phyloP scores from a whole-genome alignment of 2,113 vertebrate genomes.

The Aleadryas rufinucha region DNA sequence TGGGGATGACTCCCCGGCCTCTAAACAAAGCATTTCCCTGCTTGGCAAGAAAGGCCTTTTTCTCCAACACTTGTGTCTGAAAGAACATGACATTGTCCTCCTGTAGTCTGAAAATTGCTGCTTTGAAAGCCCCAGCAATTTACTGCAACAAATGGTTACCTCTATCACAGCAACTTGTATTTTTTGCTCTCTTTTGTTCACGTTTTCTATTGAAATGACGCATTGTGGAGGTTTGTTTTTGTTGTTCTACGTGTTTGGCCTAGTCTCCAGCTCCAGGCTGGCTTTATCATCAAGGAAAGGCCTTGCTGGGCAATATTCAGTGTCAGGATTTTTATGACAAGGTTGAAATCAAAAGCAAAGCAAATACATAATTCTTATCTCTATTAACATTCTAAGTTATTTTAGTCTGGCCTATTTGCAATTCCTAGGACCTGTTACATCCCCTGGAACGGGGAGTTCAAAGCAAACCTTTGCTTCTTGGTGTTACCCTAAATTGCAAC shows the following conservation, averaged over 20 bases:
- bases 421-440: neutral
- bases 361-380: neutral
- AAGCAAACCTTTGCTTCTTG: neutral
- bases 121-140: conserved; percentile 3
- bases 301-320: neutral
- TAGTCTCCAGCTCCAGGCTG: neutral
- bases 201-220: neutral
- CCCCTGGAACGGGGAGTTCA: neutral
- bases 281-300: neutral
- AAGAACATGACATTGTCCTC: neutral
- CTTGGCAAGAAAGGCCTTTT: neutral
- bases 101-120: neutral
- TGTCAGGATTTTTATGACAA: neutral
- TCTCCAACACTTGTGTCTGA: neutral
- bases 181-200: neutral
- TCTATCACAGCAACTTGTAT: neutral
- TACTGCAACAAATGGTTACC: neutral
- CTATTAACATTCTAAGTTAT: neutral
- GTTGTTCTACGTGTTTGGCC: neutral
- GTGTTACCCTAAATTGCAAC: neutral
- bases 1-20: neutral
- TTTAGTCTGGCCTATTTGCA: neutral
- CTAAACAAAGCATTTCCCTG: neutral
- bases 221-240: neutral
- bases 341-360: neutral